A percentile compares a stretch with the other conserved stretches of the same genome.
phyloP scores from a whole-genome alignment of 2,113 vertebrate species.

The Labrus mixtus region DNA sequence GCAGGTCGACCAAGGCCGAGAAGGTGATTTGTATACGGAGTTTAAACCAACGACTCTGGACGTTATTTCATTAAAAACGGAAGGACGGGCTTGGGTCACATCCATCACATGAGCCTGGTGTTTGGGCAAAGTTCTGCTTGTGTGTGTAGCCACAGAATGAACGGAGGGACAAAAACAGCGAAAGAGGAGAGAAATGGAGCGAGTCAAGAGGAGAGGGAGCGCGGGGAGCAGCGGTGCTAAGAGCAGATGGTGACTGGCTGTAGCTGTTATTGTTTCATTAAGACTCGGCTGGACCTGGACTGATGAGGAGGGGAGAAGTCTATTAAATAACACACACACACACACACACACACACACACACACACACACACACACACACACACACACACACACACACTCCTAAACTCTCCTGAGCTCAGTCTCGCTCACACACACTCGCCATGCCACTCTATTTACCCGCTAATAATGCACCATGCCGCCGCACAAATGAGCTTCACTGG shows the following conservation, averaged over 20 bases:
- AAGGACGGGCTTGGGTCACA: constrained; percentile 6
- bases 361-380: constrained; percentile 60
- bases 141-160: constrained; percentile 11
- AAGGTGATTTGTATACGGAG: neutral
- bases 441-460: constrained; percentile 73
- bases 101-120: constrained; percentile 33
- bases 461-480: constrained; percentile 67
- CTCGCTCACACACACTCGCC: constrained; percentile 29
- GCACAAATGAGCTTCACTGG: constrained; percentile 73
- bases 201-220: constrained; percentile 7
- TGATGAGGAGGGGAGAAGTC: constrained; percentile 50
- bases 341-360: constrained; percentile 53
- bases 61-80: neutral
- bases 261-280: constrained; percentile 79
- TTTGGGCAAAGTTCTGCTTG: constrained; percentile 15
- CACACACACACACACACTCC: constrained; percentile 46
- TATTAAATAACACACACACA: constrained; percentile 67
- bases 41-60: neutral
- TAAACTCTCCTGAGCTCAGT: constrained; percentile 43
- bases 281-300: constrained; percentile 48
- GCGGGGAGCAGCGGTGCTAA: constrained; percentile 37
- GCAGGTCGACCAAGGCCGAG: neutral
- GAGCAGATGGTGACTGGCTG: constrained; percentile 77
- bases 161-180: constrained; percentile 17
- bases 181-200: constrained; percentile 5